Percentiles rank a stretch among this genome's conserved stretches.
phyloP scores from a whole-genome alignment of 2,113 vertebrate genomes.

The Scophthalmus maximus region DNA sequence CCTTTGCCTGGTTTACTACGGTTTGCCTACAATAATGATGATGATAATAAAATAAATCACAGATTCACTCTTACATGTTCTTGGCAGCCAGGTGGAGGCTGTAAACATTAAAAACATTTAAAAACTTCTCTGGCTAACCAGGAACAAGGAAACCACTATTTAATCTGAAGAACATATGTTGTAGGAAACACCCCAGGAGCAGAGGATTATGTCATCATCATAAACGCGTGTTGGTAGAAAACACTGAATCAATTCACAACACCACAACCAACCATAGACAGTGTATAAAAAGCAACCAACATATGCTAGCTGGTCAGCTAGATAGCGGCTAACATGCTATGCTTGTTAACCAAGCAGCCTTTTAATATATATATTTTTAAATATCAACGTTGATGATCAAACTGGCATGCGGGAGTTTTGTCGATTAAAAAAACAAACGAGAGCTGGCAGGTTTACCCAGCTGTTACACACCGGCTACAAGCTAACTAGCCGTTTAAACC shows the following conservation, averaged over 20 bases:
- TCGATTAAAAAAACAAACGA: not conserved
- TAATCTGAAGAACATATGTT: too few species aligned
- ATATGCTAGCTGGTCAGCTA: not conserved
- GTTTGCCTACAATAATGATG: not conserved
- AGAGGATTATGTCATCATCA: rapidly evolving
- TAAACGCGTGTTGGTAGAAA: not conserved
- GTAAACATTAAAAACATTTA: not conserved
- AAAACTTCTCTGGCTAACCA: not conserved
- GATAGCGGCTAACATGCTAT: not conserved
- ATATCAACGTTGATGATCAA: too few species aligned
- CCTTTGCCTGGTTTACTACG: not conserved
- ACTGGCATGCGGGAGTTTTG: not conserved
- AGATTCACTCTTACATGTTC: not conserved
- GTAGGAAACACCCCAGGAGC: not conserved
- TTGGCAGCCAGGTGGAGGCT: not conserved
- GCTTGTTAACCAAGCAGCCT: too few species aligned
- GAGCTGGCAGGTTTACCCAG: not conserved
- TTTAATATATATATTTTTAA: too few species aligned
- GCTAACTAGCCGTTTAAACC: conserved; percentile 2
- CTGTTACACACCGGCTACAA: conserved; percentile 7
- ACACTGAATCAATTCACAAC: not conserved
- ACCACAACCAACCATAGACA: not conserved
- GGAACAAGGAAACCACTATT: not conserved
- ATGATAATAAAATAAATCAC: too few species aligned
- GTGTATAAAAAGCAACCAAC: not conserved